Conservation (phyloP, 2,888 invertebrate genomes). For the Molanna angustata region DNA sequence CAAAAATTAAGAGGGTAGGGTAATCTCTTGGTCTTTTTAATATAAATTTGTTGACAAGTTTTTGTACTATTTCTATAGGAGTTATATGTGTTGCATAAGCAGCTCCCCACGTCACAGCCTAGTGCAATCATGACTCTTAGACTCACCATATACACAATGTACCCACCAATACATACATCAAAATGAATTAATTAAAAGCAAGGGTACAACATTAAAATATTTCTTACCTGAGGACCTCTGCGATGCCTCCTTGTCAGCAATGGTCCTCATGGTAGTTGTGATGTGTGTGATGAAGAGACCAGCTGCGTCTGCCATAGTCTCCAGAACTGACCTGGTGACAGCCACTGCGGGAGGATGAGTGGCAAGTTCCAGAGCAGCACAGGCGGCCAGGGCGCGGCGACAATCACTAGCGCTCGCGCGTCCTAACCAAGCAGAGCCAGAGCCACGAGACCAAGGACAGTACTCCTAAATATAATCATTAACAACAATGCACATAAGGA, state of each 20-base stretch:
- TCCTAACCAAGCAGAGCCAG: slow-evolving; percentile 39
- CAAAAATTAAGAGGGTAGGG: too few relatives aligned
- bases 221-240: slow-evolving; percentile 40
- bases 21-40: too few relatives aligned
- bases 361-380: slow-evolving; percentile 49
- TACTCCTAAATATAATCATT: slow-evolving; percentile 39
- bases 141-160: too few relatives aligned
- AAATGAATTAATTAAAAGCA: too few relatives aligned
- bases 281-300: slow-evolving; percentile 49
- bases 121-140: too few relatives aligned
- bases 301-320: slow-evolving; percentile 45
- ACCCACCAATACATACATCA: too few relatives aligned
- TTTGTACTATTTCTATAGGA: too few relatives aligned
- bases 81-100: too few relatives aligned
- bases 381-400: slow-evolving; percentile 46
- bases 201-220: too few relatives aligned
- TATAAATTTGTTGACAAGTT: too few relatives aligned
- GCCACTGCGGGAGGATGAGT: slow-evolving; percentile 44
- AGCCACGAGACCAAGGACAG: slow-evolving; percentile 50
- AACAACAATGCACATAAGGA: too few relatives aligned
- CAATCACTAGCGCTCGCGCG: slow-evolving; percentile 51
- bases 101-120: too few relatives aligned
- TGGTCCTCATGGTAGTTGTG: slow-evolving; percentile 47
- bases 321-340: slow-evolving; percentile 47
- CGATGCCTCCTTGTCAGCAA: slow-evolving; percentile 48